Evolutionary conservation across 2,888 invertebrate species (phyloP), one percentile per base, ranked within the genome.

Genomic region (Anticlea derivata): DNA sequence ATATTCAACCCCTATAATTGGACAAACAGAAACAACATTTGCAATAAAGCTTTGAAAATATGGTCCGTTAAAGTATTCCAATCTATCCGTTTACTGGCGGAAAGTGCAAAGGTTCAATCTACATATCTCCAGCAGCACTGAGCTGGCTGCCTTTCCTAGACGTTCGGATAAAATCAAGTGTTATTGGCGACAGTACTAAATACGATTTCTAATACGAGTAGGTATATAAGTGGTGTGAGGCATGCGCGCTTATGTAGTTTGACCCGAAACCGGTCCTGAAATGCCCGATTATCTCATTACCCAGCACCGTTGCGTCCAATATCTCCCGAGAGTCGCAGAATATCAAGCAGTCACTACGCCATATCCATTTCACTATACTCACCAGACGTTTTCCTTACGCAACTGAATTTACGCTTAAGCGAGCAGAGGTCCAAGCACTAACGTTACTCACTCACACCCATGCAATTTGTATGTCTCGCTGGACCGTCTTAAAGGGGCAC

Each of bases 371-470:
- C 51, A 50, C 37, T 38, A 47, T 43, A 82, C 84, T 84, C 84
- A 79, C 75, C 83, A 83, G 83, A 80, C 86, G 83, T 85, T 83
- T 83, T 79, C 80, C 86, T 88, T 88, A 88, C 88, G 88, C 87
- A 87, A 88, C 86, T 79, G 80, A 87, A 86, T 88, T 87, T 83
- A 87, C 87, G 88, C 88, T 87, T 74, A 86, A 83, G 80, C 85
- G 87, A 82, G 69, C 82, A 79, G 81, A 80, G 83, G 85, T 86
- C 86, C 86, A 78, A 78, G 79, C 77, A 76, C 80, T 81, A 80
- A 77, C 86, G 82, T 82, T 80, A 80, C 84, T 85, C 82, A 86
- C 87, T 80, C 87, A 88, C 87, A 86, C 85, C 75, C 80, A 82
- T 80, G 78, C 85, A 86, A 80, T 81, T 82, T 79, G 84, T 86